phyloP scores from a whole-genome alignment of 2,888 invertebrate genomes.

The Napeogenes inachia region DNA sequence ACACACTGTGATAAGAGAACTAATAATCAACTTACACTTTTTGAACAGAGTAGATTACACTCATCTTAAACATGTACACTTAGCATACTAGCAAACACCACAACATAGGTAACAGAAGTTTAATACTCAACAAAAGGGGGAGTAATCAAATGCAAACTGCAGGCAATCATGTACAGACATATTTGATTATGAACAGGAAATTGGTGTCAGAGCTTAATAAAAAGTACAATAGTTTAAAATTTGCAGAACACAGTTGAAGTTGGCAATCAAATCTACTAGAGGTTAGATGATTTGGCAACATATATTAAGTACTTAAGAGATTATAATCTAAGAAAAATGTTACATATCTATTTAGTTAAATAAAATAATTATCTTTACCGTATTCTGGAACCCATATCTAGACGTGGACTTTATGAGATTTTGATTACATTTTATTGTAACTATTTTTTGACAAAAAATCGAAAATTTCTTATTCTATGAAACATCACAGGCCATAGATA shows the following conservation, averaged over 20 bases:
- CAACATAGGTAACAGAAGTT: constrained; percentile 3
- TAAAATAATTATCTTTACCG: constrained; percentile 45
- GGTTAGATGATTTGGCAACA: constrained; percentile 32
- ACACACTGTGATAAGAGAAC: neutral
- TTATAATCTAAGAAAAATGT: neutral
- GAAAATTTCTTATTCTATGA: constrained; percentile 44
- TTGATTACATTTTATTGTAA: constrained; percentile 53
- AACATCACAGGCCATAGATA: constrained; percentile 62
- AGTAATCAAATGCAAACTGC: constrained; percentile 17
- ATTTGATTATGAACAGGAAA: constrained; percentile 26
- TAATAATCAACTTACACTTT: neutral
- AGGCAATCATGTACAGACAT: constrained; percentile 10
- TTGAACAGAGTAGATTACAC: constrained; percentile 2
- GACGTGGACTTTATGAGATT: constrained; percentile 57
- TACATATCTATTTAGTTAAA: neutral
- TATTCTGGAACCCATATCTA: constrained; percentile 73
- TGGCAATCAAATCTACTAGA: constrained; percentile 22
- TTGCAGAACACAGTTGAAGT: constrained; percentile 25
- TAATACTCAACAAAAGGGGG: constrained; percentile 14
- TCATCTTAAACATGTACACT: constrained; percentile 1
- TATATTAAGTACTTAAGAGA: constrained; percentile 9
- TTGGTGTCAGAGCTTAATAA: constrained; percentile 13
- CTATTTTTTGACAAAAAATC: constrained; percentile 21
- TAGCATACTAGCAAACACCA: constrained; percentile 10
- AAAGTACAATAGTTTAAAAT: constrained; percentile 8